Evolutionary conservation across 2,797 vertebrate species (phyloP).

Genomic region (Sebastes wilsoni): DNA sequence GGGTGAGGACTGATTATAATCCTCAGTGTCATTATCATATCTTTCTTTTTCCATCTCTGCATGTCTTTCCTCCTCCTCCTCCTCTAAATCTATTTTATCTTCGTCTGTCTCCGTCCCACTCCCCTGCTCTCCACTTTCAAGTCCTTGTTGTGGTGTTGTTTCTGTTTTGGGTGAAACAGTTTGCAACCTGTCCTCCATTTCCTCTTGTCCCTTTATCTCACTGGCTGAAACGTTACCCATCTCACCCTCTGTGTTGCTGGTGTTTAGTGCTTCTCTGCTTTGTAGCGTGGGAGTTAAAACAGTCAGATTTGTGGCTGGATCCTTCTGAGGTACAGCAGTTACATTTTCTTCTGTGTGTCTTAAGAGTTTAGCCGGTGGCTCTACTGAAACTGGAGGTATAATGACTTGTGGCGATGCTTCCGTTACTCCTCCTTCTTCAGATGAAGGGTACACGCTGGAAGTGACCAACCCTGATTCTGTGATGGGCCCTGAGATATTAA

Average conservation of each 20-base stretch:
- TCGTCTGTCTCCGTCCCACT: constrained; percentile 12
- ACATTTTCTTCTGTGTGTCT: background rate
- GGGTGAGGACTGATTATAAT: constrained; percentile 13
- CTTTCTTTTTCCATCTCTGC: constrained; percentile 2
- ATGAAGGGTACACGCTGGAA: background rate
- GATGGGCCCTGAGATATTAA: constrained; percentile 4
- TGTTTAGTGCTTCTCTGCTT: background rate
- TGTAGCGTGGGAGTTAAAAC: background rate
- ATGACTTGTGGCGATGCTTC: background rate
- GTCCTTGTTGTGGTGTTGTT: background rate
- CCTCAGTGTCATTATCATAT: background rate
- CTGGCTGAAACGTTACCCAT: constrained; percentile 12
- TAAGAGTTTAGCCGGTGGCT: background rate
- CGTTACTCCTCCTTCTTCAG: constrained; percentile 1
- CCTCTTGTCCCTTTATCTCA: background rate
- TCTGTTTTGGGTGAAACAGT: too few species aligned
- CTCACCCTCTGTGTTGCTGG: background rate
- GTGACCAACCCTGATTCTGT: background rate
- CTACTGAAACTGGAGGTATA: constrained; percentile 5
- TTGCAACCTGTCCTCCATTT: background rate
- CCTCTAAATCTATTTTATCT: background rate
- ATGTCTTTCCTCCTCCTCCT: constrained; percentile 12
- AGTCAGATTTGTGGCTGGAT: background rate
- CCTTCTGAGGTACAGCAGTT: background rate
- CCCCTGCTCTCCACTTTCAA: background rate